Evolutionary conservation across 1,140 invertebrate genomes (phyloP), one percentile per base, ranked within the genome.

Genomic region (Atta colombica): DNA sequence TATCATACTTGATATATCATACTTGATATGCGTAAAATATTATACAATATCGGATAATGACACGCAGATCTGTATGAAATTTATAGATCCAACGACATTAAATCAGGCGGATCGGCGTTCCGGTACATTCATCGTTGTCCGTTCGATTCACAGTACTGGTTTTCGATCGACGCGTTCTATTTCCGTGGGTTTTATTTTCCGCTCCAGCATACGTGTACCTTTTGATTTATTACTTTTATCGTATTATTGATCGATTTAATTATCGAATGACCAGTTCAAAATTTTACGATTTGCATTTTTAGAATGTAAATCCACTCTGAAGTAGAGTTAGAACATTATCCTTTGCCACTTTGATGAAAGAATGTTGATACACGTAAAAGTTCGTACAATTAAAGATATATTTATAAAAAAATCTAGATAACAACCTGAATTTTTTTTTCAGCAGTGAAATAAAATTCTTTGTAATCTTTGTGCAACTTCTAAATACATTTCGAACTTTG

Each of bases 181-280:
- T 69, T 69, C 63, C 63, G 31, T 80, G 63, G 49, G 49, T 80
- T 25, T 80, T 80, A 69, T 80, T 80, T 55, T 35, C 49, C 49
- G 63, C 35, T 53, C 63, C 49, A 28, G 28, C 14, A 12, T 80
- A 68, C 77, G 77, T 69, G 63, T 80, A 80, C 14, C 77, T 39
- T 69, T 35, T 80, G 77, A 80, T 80, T 80, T 80, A 80, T 80
- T 66, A 69, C 77, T 55, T 53, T 80, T 80, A 69, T 69, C 65
- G n/a, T 25, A 39, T 69, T 80, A 80, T 69, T 39, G 63, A 80
- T 80, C 77, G 77, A 80, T 69, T 80, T 80, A 80, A 80, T 80
- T 80, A 69, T 69, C 63, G 65, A 69, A n/a, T 51, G 63, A 69
- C 25, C 61, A 53, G 77, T 49, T 55, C 65, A 31, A 80, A 80